phyloP scores from a whole-genome alignment of 35 echinoderm and acorn worm species.

The Nesometra sesokonis region DNA sequence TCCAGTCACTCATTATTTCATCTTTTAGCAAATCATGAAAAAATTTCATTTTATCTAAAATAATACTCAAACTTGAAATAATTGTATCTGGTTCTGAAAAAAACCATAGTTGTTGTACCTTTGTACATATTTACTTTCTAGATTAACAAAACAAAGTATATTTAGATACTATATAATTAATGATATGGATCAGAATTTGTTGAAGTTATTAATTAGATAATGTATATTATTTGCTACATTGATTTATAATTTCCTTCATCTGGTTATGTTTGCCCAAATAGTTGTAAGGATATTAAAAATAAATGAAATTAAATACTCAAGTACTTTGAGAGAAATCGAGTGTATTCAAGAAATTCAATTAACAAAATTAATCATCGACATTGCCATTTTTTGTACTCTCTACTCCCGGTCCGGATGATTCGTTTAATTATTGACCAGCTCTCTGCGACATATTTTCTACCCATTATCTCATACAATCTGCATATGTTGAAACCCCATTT shows the following conservation, averaged over 20 bases:
- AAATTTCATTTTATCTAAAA: no score
- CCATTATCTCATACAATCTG: not conserved
- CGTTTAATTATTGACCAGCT: not conserved
- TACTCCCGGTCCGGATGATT: not conserved
- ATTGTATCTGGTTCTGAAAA: no score
- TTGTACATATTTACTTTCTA: no score
- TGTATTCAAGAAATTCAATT: not conserved
- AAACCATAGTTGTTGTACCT: no score
- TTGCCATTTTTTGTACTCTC: not conserved
- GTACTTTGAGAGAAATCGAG: not conserved
- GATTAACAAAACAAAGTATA: no score
- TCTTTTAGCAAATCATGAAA: no score
- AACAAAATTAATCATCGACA: not conserved
- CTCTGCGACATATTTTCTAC: not conserved
- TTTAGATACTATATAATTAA: no score
- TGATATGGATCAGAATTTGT: no score
- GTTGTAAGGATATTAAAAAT: not conserved
- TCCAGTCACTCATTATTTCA: no score
- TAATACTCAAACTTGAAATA: no score
- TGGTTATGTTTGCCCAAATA: not conserved
- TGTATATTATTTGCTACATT: no score
- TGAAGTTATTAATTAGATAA: no score
- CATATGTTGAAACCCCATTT: not conserved
- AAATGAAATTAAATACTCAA: not conserved
- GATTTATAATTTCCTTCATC: not conserved